Percentiles rank a stretch among this genome's conserved stretches.
Evolutionary conservation across 2,113 vertebrate genomes (phyloP).

Genomic region (Reinhardtius hippoglossoides): DNA sequence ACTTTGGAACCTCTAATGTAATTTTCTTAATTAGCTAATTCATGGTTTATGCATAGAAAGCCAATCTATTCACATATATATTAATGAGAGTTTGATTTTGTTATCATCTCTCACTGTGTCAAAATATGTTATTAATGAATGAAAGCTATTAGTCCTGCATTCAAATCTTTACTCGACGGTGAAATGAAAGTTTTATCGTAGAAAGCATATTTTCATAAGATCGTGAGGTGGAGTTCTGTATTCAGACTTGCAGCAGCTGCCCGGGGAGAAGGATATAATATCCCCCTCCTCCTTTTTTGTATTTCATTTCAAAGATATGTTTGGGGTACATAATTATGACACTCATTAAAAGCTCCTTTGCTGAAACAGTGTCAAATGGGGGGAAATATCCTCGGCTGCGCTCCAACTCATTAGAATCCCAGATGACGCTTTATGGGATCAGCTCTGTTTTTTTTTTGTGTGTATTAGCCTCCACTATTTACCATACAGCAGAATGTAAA

Average conservation of each 20-base stretch:
- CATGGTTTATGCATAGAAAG: conserved; percentile 72
- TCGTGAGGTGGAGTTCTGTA: conserved; percentile 55
- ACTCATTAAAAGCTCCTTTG: conserved; percentile 77
- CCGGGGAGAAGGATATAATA: conserved; percentile 19
- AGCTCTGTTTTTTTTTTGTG: conserved; percentile 57
- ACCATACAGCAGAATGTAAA: conserved; percentile 66
- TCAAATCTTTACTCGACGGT: conserved; percentile 52
- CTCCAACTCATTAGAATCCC: conserved; percentile 79
- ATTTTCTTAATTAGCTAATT: conserved; percentile 73
- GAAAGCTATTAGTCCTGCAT: conserved; percentile 66
- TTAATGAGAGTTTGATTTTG: conserved; percentile 75
- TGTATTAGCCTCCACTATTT: conserved; percentile 72
- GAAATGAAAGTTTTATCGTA: conserved; percentile 61
- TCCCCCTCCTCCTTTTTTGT: conserved; percentile 39
- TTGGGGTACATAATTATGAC: conserved; percentile 78
- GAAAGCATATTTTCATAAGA: conserved; percentile 59
- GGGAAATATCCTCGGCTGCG: conserved; percentile 72
- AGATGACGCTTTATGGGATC: conserved; percentile 70
- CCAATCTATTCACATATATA: conserved; percentile 65
- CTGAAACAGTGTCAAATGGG: conserved; percentile 71
- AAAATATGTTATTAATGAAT: conserved; percentile 77
- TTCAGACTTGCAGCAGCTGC: conserved; percentile 66
- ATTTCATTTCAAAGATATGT: conserved; percentile 79
- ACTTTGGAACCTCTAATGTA: conserved; percentile 47
- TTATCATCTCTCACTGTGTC: conserved; percentile 67